Evolutionary conservation across 1,140 invertebrate genomes (phyloP), one percentile per base, ranked within the genome.

Genomic region (Euura saliciscinereae): DNA sequence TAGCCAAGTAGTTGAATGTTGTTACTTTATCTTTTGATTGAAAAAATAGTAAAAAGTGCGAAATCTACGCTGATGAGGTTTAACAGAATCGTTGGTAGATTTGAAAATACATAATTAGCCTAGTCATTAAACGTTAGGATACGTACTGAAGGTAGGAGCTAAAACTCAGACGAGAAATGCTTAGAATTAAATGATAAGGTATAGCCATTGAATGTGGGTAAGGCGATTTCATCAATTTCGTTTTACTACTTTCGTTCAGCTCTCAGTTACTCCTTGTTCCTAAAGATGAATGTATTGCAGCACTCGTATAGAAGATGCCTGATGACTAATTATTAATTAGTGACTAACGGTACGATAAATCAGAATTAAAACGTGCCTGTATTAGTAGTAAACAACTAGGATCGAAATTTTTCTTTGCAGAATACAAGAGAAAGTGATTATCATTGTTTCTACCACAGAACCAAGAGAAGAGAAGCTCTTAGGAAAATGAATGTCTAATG

Each of bases 101-200:
- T 59, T n/a, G 51, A 59, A 59, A 59, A n/a, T 59, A 59, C 51
- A 59, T 59, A 59, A 59, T 59, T 11, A n/a, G 51, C 51, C 51
- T 59, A 59, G 51, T 59, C 51, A 59, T 59, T 59, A 59, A 59
- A 59, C 13, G 4, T 59, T 59, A 59, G 51, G 6, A 59, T 59
- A 59, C 6, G 3, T 59, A 59, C 51, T 59, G 6, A 59, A 59
- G 13, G 13, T 59, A 59, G 6, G 13, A 6, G 13, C 10, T 59
- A 4, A 59, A 59, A 59, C 13, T 59, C 3, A n/a, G 51, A 11
- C 6, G 51, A 59, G 51, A 59, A 8, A 59, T 59, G 13, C 51
- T 59, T 59, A 59, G 10, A 59, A 28, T 28, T 28, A 28, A 28
- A 28, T 28, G 0, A 28, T 28, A 28, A 28, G 28, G 28, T 28